Evolutionary conservation across 1,140 invertebrate species (phyloP).

Genomic region (Odontomachus brunneus): DNA sequence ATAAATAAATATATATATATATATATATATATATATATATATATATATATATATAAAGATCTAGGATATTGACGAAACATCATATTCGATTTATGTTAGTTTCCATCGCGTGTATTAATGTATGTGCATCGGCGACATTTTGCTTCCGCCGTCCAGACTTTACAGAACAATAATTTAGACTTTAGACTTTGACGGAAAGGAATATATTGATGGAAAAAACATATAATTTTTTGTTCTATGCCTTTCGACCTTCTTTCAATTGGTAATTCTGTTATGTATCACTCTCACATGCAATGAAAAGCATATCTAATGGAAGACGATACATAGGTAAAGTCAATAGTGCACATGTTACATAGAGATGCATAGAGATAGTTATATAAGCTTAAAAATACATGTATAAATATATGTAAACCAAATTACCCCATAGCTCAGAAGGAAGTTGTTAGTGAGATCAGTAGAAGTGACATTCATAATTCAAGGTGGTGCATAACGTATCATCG

Average conservation of each 20-base stretch:
- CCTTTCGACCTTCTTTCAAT: not conserved
- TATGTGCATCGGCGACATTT: not conserved
- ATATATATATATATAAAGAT: too few relatives aligned
- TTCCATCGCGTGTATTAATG: not conserved
- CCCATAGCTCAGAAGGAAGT: slow-evolving; percentile 79
- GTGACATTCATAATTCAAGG: slow-evolving; percentile 81
- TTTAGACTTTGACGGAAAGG: not conserved
- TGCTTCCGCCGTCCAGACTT: not conserved
- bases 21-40: too few relatives aligned
- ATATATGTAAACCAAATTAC: slow-evolving; percentile 70
- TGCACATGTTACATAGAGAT: slow-evolving; percentile 16
- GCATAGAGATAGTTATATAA: slow-evolving; percentile 28
- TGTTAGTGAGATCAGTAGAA: slow-evolving; percentile 80
- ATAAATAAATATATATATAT: too few relatives aligned
- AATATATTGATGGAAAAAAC: not conserved
- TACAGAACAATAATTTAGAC: not conserved
- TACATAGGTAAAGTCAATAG: slow-evolving; percentile 2
- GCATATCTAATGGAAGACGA: not conserved
- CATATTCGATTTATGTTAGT: not conserved
- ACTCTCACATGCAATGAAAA: slow-evolving; percentile 29
- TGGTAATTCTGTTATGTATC: not conserved
- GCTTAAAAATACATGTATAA: slow-evolving; percentile 48
- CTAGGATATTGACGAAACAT: not conserved
- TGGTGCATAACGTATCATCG: slow-evolving; percentile 82
- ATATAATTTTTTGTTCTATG: not conserved